Conservation (phyloP, 2,797 vertebrate species). For the Selene dorsalis region DNA sequence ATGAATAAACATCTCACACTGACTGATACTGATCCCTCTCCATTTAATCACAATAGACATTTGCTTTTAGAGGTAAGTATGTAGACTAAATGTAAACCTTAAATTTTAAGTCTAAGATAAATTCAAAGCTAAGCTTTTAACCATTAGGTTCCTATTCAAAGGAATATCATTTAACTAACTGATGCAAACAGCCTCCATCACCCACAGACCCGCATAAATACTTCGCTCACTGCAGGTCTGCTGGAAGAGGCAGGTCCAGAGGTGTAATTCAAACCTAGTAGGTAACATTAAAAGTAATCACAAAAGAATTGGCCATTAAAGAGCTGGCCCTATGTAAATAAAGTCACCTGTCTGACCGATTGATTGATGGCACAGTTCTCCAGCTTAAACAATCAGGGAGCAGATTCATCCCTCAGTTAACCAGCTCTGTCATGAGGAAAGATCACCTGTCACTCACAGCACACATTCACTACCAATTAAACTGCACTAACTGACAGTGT, state of each 20-base stretch:
- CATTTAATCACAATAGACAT: background rate
- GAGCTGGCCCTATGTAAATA: constrained; percentile 9
- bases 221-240: background rate
- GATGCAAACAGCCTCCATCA: background rate
- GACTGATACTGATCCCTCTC: background rate
- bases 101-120: background rate
- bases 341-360: constrained; percentile 3
- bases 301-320: background rate
- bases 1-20: background rate
- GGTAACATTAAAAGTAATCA: background rate
- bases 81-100: background rate
- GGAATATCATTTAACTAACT: too few species aligned
- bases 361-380: constrained; percentile 21
- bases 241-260: background rate
- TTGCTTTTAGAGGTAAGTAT: background rate
- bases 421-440: constrained; percentile 46
- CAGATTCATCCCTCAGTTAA: constrained; percentile 28
- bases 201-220: background rate
- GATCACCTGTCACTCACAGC: constrained; percentile 58
- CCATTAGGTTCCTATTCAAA: too few species aligned
- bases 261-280: background rate
- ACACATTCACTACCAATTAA: constrained; percentile 37
- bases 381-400: constrained; percentile 32
- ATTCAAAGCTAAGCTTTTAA: background rate
- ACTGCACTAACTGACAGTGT: constrained; percentile 24